Evolutionary conservation across 2,888 invertebrate species (phyloP), one percentile per base, ranked within the genome.

Genomic region (Nymphalis urticae): DNA sequence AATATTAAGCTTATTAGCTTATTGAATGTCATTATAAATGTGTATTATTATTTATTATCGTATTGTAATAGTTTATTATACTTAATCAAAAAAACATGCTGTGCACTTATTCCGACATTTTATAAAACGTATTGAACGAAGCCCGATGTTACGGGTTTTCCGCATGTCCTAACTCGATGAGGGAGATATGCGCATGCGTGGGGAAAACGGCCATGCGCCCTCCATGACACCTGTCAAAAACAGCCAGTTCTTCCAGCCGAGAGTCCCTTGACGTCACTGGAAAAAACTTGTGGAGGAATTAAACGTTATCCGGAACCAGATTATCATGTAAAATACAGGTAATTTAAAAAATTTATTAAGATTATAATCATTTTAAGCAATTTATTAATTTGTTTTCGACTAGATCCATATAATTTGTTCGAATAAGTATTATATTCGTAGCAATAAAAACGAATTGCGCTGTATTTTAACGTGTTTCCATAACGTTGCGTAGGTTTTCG

Each of bases 161-260:
- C 72, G 42, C 64, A 56, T 59, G 63, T 47, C 47, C 42, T 47
- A 58, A 17, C 48, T 27, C 32, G 32, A 8, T 16, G 7, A 7
- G 32, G 27, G 32, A 21, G 27, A 4, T 61, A 16, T 36, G 75
- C 89, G 89, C 90, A 85, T 84, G 90, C 86, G 82, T 73, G 72
- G 7, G 21, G 2, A 16, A 62, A 1, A 24, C 67, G 59, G 73
- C 71, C 86, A 79, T 86, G 87, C 86, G 87, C 84, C 66, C 50
- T 32, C 42, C 53, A 56, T 86, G 85, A 86, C 89, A 86, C 75
- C 84, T 89, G 91, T 89, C 90, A 90, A 83, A 87, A 77, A 77
- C 84, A 81, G 76, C 78, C 82, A 81, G 78, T 81, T 10, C 42
- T 42, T 42, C 77, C 78, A 76, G 24, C 62, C 27, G 60, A 32